A percentile compares a stretch with the other conserved stretches of the same genome.
Conservation (phyloP, 2,888 invertebrate genomes). For the Suillia variegata region DNA sequence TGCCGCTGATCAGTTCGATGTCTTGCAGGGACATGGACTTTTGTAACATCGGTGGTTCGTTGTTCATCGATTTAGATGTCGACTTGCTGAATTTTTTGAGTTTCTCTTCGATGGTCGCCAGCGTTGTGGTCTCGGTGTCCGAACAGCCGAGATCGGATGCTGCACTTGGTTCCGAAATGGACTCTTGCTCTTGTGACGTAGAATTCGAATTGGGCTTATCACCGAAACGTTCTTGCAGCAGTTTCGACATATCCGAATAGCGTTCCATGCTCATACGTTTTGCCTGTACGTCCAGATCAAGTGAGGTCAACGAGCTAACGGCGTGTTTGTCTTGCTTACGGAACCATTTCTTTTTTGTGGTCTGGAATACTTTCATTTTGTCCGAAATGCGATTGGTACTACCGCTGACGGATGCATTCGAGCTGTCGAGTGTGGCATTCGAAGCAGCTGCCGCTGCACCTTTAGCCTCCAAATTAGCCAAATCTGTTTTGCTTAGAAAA, state of each 20-base stretch:
- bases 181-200: slow-evolving; percentile 31
- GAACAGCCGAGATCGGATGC: slow-evolving; percentile 39
- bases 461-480: slow-evolving; percentile 66
- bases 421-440: slow-evolving; percentile 26
- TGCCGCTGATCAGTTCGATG: slow-evolving; percentile 50
- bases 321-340: slow-evolving; percentile 59
- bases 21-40: slow-evolving; percentile 60
- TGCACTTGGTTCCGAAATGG: slow-evolving; percentile 42
- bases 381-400: slow-evolving; percentile 52
- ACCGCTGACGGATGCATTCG: slow-evolving; percentile 38
- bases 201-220: slow-evolving; percentile 40
- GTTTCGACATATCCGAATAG: slow-evolving; percentile 74
- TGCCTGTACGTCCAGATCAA: slow-evolving; percentile 67
- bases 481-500: slow-evolving; percentile 70
- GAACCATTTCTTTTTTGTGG: slow-evolving; percentile 72
- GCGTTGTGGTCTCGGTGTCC: slow-evolving; percentile 51
- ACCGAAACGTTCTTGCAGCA: slow-evolving; percentile 72
- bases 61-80: too few relatives aligned
- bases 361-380: slow-evolving; percentile 61
- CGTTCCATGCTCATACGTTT: slow-evolving; percentile 74
- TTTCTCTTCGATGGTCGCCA: slow-evolving; percentile 44
- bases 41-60: slow-evolving; percentile 46
- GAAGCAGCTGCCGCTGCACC: slow-evolving; percentile 34
- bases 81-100: slow-evolving; percentile 31
- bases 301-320: slow-evolving; percentile 37